Conservation (phyloP, 2,888 invertebrate genomes). For the Bruchidius siliquastri region DNA sequence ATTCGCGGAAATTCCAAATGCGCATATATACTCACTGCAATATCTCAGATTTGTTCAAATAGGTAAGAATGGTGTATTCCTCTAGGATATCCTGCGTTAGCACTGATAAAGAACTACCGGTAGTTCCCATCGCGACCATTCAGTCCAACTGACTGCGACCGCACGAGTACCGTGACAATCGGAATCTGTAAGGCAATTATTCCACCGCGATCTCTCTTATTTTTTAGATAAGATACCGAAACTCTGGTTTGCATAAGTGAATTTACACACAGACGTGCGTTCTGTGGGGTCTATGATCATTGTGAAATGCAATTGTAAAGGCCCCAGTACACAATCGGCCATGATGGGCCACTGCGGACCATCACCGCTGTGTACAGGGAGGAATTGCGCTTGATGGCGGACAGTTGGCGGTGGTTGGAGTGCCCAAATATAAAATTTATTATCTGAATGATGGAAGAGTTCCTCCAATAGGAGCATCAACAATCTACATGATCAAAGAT, state of each 20-base stretch:
- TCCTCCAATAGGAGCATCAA: too few relatives aligned
- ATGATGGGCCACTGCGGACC: too few relatives aligned
- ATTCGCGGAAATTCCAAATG: too few relatives aligned
- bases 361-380: too few relatives aligned
- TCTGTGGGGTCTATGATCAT: not conserved
- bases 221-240: not conserved
- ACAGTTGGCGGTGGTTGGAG: too few relatives aligned
- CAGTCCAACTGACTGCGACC: not conserved
- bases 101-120: constrained; percentile 46
- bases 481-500: too few relatives aligned
- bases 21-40: constrained; percentile 57
- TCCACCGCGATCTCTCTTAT: not conserved
- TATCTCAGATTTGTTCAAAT: constrained; percentile 59
- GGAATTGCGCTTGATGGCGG: too few relatives aligned
- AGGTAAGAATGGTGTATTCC: constrained; percentile 58
- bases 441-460: too few relatives aligned
- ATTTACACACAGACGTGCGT: not conserved
- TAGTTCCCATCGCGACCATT: constrained; percentile 48
- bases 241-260: not conserved
- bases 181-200: not conserved
- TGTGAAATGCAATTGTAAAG: not conserved
- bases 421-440: too few relatives aligned
- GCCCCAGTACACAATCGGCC: too few relatives aligned
- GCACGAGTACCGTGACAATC: not conserved
- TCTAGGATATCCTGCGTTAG: constrained; percentile 56